A percentile compares a stretch with the other conserved stretches of the same genome.
These are phyloP conservation scores for Notechis scutatus DNA, from an alignment of 2,113 vertebrate genomes.

Conservation along the genomic window DNA sequence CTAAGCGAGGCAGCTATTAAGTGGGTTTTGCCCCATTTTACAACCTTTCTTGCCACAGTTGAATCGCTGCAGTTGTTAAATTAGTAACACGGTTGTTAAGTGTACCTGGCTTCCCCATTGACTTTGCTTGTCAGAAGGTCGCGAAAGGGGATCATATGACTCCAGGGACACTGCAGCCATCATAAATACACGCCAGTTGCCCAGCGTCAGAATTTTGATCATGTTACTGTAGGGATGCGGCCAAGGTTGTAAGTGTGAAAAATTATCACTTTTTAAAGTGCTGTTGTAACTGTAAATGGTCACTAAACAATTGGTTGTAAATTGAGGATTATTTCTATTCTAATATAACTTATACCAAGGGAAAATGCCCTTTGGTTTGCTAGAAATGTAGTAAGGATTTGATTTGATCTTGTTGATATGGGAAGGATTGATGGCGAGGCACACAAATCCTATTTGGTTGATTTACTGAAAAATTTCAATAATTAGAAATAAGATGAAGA, in stretches of 20 bases:
- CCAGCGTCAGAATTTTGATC: not conserved
- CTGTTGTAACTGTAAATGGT: not conserved
- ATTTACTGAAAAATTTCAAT: not conserved
- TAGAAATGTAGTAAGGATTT: not conserved
- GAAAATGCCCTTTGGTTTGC: not conserved
- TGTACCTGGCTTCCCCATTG: not conserved
- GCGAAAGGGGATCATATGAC: not conserved
- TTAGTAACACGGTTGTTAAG: not conserved
- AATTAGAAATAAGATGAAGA: not conserved
- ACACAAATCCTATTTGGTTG: not conserved
- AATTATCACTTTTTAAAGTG: not conserved
- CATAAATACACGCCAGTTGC: not conserved
- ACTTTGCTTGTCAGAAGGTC: not conserved
- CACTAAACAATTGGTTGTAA: not conserved
- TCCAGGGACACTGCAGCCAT: not conserved
- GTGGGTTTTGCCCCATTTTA: not conserved
- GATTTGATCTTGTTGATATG: not conserved
- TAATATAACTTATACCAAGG: accelerated
- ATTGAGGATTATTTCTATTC: not conserved
- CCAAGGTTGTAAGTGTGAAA: not conserved
- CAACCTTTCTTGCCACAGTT: not conserved
- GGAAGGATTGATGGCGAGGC: not conserved
- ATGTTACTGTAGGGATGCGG: not conserved
- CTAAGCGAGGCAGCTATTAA: not conserved
- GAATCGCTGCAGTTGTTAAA: not conserved